Evolutionary conservation across 2,888 invertebrate genomes (phyloP).

Genomic region (Ecdyonurus torrentis): DNA sequence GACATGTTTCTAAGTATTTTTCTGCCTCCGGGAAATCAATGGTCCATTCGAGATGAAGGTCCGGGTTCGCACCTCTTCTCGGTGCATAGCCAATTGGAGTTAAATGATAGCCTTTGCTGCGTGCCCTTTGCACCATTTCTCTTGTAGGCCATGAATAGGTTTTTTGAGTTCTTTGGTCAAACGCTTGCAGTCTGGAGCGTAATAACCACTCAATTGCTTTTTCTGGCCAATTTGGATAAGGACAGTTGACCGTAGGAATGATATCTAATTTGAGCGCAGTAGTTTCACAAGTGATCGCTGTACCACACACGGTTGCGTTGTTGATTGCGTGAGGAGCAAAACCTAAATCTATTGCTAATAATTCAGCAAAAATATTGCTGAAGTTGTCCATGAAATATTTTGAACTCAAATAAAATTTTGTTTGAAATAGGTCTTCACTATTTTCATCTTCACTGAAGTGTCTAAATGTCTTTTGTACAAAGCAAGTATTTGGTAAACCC

Average conservation of each 20-base stretch:
- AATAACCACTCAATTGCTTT: constrained; percentile 50
- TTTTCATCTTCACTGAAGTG: not conserved
- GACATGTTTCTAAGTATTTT: constrained; percentile 50
- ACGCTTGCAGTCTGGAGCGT: constrained; percentile 37
- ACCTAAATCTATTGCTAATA: constrained; percentile 38
- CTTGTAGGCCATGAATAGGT: constrained; percentile 48
- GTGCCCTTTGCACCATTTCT: constrained; percentile 45
- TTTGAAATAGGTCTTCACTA: constrained; percentile 27
- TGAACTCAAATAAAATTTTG: constrained; percentile 42
- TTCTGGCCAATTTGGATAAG: constrained; percentile 46
- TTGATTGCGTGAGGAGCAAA: constrained; percentile 35
- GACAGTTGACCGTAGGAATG: constrained; percentile 43
- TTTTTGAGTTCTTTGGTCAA: constrained; percentile 38
- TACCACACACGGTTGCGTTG: constrained; percentile 42
- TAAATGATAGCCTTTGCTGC: constrained; percentile 47
- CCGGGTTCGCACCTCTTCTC: constrained; percentile 40
- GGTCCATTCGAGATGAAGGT: constrained; percentile 58
- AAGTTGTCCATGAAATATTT: constrained; percentile 51
- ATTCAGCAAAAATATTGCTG: constrained; percentile 41
- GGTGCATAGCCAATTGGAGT: constrained; percentile 52
- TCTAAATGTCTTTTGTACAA: not conserved
- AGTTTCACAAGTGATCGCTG: constrained; percentile 44
- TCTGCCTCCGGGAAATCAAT: constrained; percentile 62
- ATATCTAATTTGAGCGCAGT: constrained; percentile 40
- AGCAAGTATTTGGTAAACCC: not conserved